Evolutionary conservation across 2,113 vertebrate species (phyloP), one percentile per base, ranked within the genome.

Genomic region (Lonchura striata): DNA sequence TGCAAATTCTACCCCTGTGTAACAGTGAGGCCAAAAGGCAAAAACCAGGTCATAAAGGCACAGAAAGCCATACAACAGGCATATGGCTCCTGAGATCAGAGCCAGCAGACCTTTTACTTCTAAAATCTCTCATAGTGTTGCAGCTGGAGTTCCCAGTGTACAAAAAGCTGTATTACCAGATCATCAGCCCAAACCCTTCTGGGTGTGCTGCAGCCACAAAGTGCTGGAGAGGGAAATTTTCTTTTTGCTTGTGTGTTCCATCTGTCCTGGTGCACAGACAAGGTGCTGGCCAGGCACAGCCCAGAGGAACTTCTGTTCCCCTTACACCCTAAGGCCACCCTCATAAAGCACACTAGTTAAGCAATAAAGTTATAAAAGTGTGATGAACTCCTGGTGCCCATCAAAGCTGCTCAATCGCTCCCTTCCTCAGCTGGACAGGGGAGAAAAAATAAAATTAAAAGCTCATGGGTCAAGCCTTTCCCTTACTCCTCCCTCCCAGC

Each of bases 381-480:
- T 42, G 46, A 15, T 78, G 27, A 16, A 28, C 15, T 17, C 22
- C 16, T 41, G 52, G 22, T 78, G 52, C 41, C 46, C 52, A 25
- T 19, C 37, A 70, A 64, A 86, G 35, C 41, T 0, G 0, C 17
- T 37, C 1, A 0, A 6, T 50, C 5, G 0, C 11, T 69, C 41
- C 15, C 10, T 37, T 75, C 31, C 54, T 25, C 68, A 72, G 35
- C 22, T 81, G 59, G 31, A 50, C 31, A 37, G 31, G 31, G 12
- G 18, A 74, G 4, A 50, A 27, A 24, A 65, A 37, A 81, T 28
- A 13, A 41, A 65, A 28, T 13, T 1, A 37, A 57, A 37, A 9
- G 33, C 7, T 81, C 7, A 1, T 20, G 15, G 22, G 12, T 16
- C 23, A 23, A 66, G 6, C 22, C 20, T 75, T 46, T 59, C 46